Base-by-base conservation (phyloP, 2,888 invertebrate species). In the Hypselothyrea guttata region DNA sequence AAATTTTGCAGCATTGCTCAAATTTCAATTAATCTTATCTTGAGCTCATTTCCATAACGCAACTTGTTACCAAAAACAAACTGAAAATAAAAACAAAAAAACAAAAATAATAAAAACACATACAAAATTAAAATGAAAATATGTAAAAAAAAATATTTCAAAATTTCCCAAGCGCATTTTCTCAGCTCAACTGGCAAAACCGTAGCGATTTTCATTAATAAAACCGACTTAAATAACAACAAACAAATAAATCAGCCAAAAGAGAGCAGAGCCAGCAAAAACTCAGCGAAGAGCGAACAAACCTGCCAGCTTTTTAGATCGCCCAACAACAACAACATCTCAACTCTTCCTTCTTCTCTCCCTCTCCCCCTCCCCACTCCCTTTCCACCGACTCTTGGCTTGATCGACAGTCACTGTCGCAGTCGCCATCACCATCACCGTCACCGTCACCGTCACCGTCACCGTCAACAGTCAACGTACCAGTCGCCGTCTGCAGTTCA, bases 121-220 rank as follows among this genome's bases (percentile, higher is more conserved):
- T n/a, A n/a, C 22, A 2, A 22, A 22, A 22, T 4, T 22, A 5
- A 22, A 5, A 4, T 4, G 22, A 22, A 22, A 22, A 22, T 22
- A 5, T n/a, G n/a, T n/a, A n/a, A n/a, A n/a, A n/a, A n/a, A n/a
- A n/a, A 22, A 22, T 4, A 22, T 44, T 27, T 31, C 16, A 44
- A 35, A 44, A 44, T 38, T 38, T 18, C 16, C 18, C 18, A 22
- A 11, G 22, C 16, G 38, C 18, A 18, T 38, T 38, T 38, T 16
- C 38, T 18, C 13, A 22, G 13, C 34, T 7, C 28, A 9, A 22
- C 22, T 22, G 22, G 35, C 13, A 30, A 48, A 41, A 40, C 33
- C 13, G 28, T 15, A 51, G 75, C 46, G 84, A 73, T 86, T 86
- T 88, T 81, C 87, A 87, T 86, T 87, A 84, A 86, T 84, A 84